Evolutionary conservation across 2,113 vertebrate species (phyloP).

Genomic region (Strix aluco): DNA sequence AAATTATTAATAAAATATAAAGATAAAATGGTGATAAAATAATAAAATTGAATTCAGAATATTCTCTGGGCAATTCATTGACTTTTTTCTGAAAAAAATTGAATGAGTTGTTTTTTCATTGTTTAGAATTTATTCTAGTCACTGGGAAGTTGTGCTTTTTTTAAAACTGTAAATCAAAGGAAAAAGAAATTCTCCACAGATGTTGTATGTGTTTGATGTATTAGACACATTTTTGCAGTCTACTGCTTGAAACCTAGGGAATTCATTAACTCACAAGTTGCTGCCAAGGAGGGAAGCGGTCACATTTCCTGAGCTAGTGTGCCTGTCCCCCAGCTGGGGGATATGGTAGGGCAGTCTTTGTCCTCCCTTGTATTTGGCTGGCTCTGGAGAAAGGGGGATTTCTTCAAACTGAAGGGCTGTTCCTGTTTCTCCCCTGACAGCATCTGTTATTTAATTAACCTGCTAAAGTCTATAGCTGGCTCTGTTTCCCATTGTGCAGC

Average conservation of each 20-base stretch:
- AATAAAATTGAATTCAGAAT: not conserved
- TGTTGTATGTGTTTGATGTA: conserved; percentile 53
- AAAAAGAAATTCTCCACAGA: conserved; percentile 46
- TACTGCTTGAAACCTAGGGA: conserved; percentile 42
- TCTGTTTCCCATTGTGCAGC: not conserved
- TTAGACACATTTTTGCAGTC: conserved; percentile 43
- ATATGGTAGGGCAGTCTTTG: not conserved
- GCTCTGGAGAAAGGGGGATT: not conserved
- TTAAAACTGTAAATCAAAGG: conserved; percentile 50
- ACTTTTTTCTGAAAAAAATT: not conserved
- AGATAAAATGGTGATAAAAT: not conserved
- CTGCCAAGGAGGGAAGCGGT: not conserved
- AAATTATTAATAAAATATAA: not conserved
- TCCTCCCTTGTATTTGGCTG: not conserved
- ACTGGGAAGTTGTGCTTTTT: conserved; percentile 28
- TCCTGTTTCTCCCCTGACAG: not conserved
- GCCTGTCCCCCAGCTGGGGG: not conserved
- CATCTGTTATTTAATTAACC: not conserved
- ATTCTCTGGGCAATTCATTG: not conserved
- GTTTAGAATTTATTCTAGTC: conserved; percentile 41
- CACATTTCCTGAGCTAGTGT: not conserved
- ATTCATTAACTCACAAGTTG: conserved; percentile 48
- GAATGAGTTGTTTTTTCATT: not conserved
- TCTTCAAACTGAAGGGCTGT: not conserved
- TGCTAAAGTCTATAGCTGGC: not conserved